Evolutionary conservation across 64 coral and sea anemone species (phyloP), one percentile per base, ranked within the genome.

Genomic region (Dendronephthya gigantea): DNA sequence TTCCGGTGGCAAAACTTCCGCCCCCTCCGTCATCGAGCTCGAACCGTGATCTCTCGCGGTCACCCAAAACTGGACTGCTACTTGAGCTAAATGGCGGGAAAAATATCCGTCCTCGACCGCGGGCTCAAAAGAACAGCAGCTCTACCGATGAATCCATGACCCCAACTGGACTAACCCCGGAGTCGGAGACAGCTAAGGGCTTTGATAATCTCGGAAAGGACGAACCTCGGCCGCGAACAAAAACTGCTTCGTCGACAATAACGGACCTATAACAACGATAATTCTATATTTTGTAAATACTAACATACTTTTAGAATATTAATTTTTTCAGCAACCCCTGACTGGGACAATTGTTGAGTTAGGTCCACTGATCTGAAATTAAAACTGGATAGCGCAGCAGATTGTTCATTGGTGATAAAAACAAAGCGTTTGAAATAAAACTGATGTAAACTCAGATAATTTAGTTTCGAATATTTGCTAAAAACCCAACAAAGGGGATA

Each of bases 41-140:
- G 11, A 39, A 34, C 32, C 72, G 72, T 34, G 72, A 79, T 79
- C 36, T 79, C 32, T 79, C 72, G 15, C 27, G 72, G 72, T 79
- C 72, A 35, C 72, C 72, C 15, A 79, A 79, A 39, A 36, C 72
- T 33, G 72, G 72, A 9, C 28, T 79, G 72, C 72, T 79, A 19
- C 36, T 79, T 17, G 72, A 79, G 15, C 28, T 79, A 17, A 79
- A 79, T 79, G 55, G 55, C 55, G 72, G 72, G 27, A 79, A 79
- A 34, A 34, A 33, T 39, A 39, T 79, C 19, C 25, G 72, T 8
- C 72, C 72, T 79, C n/a, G 72, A 79, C 72, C 72, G 15, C 30
- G 72, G 25, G 72, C 27, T 79, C 72, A 79, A 19, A 79, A 79
- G 36, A 79, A 79, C 72, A 79, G 72, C 32, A 79, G 72, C 28